Evolutionary conservation across 2,113 vertebrate species (phyloP).

Genomic region (Petrocephalus zakoni): DNA sequence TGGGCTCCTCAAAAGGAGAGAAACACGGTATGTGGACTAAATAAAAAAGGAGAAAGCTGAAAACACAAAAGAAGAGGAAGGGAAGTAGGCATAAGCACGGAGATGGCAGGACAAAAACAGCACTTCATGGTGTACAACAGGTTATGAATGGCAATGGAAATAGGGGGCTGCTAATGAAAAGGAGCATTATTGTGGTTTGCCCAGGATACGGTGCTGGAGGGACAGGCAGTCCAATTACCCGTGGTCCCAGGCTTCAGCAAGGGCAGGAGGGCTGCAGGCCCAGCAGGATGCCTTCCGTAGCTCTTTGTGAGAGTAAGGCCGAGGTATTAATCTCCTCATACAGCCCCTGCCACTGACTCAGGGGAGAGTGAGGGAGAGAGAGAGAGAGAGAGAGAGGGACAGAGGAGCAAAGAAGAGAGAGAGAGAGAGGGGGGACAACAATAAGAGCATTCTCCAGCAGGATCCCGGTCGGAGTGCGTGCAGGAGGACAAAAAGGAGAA

Average conservation of each 20-base stretch:
- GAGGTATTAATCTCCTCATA: slow-evolving; percentile 42
- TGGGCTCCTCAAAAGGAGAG: slow-evolving; percentile 22
- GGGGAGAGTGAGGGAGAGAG: neutral
- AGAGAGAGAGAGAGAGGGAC: neutral
- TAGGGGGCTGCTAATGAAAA: slow-evolving; percentile 43
- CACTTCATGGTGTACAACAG: slow-evolving; percentile 45
- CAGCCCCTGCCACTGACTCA: slow-evolving; percentile 28
- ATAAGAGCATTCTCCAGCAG: slow-evolving; percentile 9
- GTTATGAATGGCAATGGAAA: slow-evolving; percentile 41
- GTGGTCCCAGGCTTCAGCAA: slow-evolving; percentile 37
- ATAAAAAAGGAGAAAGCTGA: slow-evolving; percentile 1
- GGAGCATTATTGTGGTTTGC: slow-evolving; percentile 50
- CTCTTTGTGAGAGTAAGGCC: slow-evolving; percentile 34
- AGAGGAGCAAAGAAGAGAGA: neutral
- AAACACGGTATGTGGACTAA: slow-evolving; percentile 38
- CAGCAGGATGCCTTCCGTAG: slow-evolving; percentile 48
- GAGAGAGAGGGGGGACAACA: neutral
- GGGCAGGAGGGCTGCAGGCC: slow-evolving; percentile 38
- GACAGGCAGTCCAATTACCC: slow-evolving; percentile 41
- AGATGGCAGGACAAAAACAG: slow-evolving; percentile 49
- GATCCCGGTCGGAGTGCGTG: neutral
- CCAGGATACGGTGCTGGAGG: slow-evolving; percentile 47
- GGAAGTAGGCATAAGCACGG: slow-evolving; percentile 32
- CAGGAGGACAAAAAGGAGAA: neutral
- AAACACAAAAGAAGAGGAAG: slow-evolving; percentile 36